Conservation (phyloP, 2,113 vertebrate genomes). For the Eptesicus fuscus region DNA sequence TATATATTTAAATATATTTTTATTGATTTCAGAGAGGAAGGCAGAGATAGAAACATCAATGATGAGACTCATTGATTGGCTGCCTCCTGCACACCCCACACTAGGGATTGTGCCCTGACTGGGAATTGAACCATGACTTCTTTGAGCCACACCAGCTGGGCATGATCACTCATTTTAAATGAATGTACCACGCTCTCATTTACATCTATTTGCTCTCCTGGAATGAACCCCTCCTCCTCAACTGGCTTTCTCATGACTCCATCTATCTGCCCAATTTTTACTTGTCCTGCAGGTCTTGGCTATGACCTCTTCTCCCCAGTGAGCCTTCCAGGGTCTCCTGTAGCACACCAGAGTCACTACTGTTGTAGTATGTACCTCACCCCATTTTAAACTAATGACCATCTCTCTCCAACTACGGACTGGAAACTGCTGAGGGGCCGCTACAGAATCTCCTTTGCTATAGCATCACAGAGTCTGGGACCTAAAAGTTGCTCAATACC, state of each 20-base stretch:
- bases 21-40: too few relatives aligned
- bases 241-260: neutral
- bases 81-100: too few relatives aligned
- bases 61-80: too few relatives aligned
- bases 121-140: too few relatives aligned
- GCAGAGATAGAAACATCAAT: too few relatives aligned
- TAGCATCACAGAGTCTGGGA: neutral
- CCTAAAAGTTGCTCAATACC: neutral
- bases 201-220: neutral
- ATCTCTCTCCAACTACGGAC: neutral
- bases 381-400: neutral
- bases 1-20: too few relatives aligned
- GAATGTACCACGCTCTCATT: neutral
- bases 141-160: too few relatives aligned
- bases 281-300: neutral
- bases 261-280: neutral
- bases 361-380: fast-evolving
- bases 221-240: neutral
- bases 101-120: too few relatives aligned
- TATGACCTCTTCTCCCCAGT: neutral
- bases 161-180: neutral
- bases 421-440: neutral
- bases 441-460: neutral
- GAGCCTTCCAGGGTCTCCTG: too few relatives aligned
- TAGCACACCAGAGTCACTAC: neutral